Evolutionary conservation across 2,797 vertebrate species (phyloP).

Genomic region (Lemur catta): DNA sequence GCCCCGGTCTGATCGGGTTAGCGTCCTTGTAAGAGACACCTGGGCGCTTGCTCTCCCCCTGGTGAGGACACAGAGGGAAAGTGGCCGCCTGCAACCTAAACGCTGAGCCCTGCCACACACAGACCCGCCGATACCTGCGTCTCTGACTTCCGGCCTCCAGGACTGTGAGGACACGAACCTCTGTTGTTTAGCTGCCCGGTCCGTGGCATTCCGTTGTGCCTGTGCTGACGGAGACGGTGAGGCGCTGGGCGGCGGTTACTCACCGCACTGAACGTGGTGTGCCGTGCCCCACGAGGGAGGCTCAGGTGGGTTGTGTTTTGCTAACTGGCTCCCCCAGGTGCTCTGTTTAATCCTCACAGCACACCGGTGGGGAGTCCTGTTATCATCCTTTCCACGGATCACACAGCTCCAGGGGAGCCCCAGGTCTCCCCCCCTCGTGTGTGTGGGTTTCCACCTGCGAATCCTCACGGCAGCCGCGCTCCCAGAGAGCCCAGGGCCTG

Average conservation of each 20-base stretch:
- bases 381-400: rapidly evolving
- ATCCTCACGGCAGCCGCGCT: rapidly evolving
- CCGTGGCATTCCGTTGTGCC: rapidly evolving
- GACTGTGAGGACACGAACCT: rapidly evolving
- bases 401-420: rapidly evolving
- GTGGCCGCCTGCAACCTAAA: rapidly evolving
- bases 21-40: neutral
- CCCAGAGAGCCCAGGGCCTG: rapidly evolving
- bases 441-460: neutral
- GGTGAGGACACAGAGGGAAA: neutral
- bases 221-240: rapidly evolving
- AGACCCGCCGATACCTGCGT: rapidly evolving
- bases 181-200: rapidly evolving
- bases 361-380: rapidly evolving
- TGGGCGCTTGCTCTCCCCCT: neutral
- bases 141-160: neutral
- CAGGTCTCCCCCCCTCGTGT: rapidly evolving
- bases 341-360: rapidly evolving
- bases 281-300: rapidly evolving
- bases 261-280: rapidly evolving
- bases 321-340: rapidly evolving
- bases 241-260: rapidly evolving
- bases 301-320: rapidly evolving
- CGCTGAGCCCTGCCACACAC: rapidly evolving
- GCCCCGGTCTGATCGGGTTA: rapidly evolving